These are phyloP conservation scores for Mythimna pallens DNA, from an alignment of 2,888 invertebrate species.

Conservation along the genomic window DNA sequence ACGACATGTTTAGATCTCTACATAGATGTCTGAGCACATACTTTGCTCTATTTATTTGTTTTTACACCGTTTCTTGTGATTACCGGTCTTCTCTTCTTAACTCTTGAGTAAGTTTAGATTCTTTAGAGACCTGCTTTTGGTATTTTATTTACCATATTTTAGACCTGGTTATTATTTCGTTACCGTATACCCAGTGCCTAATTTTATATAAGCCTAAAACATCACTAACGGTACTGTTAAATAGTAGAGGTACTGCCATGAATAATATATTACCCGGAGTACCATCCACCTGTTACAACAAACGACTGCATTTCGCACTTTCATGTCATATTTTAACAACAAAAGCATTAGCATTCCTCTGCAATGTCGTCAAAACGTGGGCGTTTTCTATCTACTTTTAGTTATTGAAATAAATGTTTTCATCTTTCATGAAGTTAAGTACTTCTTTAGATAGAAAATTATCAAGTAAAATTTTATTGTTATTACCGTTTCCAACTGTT, in stretches of 20 bases:
- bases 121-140: neutral
- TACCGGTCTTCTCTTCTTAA: neutral
- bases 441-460: neutral
- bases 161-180: neutral
- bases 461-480: neutral
- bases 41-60: slow-evolving; percentile 4
- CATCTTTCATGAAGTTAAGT: slow-evolving; percentile 7
- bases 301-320: slow-evolving; percentile 37
- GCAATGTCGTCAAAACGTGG: slow-evolving; percentile 40
- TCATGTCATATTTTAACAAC: slow-evolving; percentile 35
- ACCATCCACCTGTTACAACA: slow-evolving; percentile 28
- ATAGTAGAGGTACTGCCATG: neutral
- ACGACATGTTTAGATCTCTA: slow-evolving; percentile 35
- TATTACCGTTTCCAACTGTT: neutral
- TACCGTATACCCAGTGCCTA: no score
- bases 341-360: slow-evolving; percentile 40
- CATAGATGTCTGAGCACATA: slow-evolving; percentile 38
- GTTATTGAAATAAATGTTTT: slow-evolving; percentile 22
- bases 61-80: slow-evolving; percentile 3
- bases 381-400: slow-evolving; percentile 16
- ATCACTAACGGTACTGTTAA: neutral
- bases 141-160: neutral
- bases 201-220: neutral
- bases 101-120: neutral
- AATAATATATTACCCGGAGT: slow-evolving; percentile 26